Conservation (phyloP, 2,113 vertebrate species). For the Natator depressus region DNA sequence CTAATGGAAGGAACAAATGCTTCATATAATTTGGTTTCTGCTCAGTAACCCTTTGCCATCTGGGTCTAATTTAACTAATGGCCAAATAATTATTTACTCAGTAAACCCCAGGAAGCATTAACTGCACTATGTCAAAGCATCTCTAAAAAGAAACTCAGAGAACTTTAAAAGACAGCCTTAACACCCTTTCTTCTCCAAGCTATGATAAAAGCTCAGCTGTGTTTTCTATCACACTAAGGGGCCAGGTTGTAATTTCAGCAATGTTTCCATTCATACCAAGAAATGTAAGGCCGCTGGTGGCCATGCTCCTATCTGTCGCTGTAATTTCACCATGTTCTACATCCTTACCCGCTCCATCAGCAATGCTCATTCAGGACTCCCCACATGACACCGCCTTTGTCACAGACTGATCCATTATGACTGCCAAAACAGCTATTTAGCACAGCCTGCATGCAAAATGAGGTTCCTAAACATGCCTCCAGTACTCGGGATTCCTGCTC, state of each 20-base stretch:
- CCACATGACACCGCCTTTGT: not conserved
- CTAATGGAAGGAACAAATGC: not conserved
- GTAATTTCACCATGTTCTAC: not conserved
- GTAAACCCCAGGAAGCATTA: not conserved
- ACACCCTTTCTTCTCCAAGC: not conserved
- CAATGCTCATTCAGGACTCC: not conserved
- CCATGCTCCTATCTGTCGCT: not conserved
- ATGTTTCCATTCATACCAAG: slow-evolving; percentile 10
- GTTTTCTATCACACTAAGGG: not conserved
- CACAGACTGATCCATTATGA: not conserved
- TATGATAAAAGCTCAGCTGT: not conserved
- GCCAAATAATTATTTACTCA: slow-evolving; percentile 17
- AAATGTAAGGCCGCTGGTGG: not conserved
- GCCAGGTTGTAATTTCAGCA: not conserved
- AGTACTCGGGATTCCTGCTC: not conserved
- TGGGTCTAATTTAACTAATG: slow-evolving; percentile 21
- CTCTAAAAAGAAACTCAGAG: slow-evolving; percentile 4
- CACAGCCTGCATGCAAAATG: accelerated
- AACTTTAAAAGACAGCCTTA: not conserved
- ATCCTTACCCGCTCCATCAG: not conserved
- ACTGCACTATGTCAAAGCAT: not conserved
- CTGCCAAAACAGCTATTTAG: not conserved
- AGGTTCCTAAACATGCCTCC: not conserved
- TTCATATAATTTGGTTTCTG: not conserved
- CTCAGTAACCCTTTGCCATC: not conserved